Evolutionary conservation across 2,113 vertebrate genomes (phyloP).

Genomic region (Echinops telfairi): DNA sequence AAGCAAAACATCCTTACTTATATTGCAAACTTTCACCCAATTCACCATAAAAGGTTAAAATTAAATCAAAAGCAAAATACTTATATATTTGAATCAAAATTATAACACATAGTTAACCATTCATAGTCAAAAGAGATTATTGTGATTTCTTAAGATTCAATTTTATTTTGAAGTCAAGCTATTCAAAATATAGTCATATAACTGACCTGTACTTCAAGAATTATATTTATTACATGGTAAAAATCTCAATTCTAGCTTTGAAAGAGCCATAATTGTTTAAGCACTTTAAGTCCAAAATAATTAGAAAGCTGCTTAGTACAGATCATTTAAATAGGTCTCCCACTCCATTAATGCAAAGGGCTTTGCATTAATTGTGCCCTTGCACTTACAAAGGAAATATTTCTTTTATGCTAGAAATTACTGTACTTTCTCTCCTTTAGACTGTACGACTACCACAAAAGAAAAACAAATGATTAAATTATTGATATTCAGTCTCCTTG

Average conservation of each 20-base stretch:
- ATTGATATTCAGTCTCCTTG: neutral
- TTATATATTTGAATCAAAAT: slow-evolving; percentile 29
- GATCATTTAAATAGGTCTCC: neutral
- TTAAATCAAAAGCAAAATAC: neutral
- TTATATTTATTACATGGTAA: neutral
- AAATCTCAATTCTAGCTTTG: neutral
- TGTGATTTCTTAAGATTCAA: neutral
- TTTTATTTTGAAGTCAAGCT: neutral
- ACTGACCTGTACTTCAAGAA: neutral
- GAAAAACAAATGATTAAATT: neutral
- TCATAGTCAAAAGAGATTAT: neutral
- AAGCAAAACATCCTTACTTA: neutral
- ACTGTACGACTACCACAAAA: neutral
- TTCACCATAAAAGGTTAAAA: too few species aligned
- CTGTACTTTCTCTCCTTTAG: neutral
- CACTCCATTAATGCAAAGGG: too few species aligned
- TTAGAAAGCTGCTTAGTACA: neutral
- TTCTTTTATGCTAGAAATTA: neutral
- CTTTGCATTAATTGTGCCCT: neutral
- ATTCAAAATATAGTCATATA: neutral
- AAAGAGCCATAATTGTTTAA: neutral
- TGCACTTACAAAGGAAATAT: neutral
- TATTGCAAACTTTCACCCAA: too few species aligned
- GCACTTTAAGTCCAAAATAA: neutral
- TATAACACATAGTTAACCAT: neutral